Base-by-base conservation (phyloP, 2,797 vertebrate genomes). In the Serranus cabrilla region DNA sequence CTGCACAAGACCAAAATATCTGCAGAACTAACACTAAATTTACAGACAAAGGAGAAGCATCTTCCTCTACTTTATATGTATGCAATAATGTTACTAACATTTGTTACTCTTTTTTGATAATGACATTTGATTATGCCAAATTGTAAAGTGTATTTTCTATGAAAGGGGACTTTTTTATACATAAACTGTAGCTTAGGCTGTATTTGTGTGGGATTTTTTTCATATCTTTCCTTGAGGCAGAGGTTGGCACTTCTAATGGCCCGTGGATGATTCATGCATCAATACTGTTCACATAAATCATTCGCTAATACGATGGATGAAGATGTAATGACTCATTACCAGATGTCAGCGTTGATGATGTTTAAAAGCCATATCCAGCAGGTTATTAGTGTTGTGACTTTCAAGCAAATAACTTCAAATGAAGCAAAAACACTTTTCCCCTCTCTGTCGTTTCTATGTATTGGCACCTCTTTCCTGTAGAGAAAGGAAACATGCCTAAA, bases 1-100 rank as follows among this genome's bases (percentile, higher is more conserved):
- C 37, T 43, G 49, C 72, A 78, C 34, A 43, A 70, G 5, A 81
- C 62, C 84, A 78, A 74, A 86, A 64, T 89, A 68, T 69, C 42
- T 65, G 43, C 12, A 66, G 46, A 67, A 82, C 76, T 57, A 87
- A 92, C 86, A 71, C 87, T 91, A 84, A 59, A 76, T 71, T 55
- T 58, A 43, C 51, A 50, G 80, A 84, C 58, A 0, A 10, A 11
- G 39, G 58, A 69, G n/a, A 54, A 27, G 1, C 3, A 14, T 55
- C 71, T 61, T 34, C 58, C 71, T 84, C 21, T 59, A 27, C 45
- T 82, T 73, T 71, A 70, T 46, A 81, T 25, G 56, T 82, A 91
- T 90, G 84, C 79, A 91, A 90, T 88, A 78, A 87, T 85, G 71
- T 81, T 68, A 84, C 82, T 87, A 85, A 89, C 52, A 83, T 70